Evolutionary conservation across 2,113 vertebrate species (phyloP).

Genomic region (Sceloporus tristichus): DNA sequence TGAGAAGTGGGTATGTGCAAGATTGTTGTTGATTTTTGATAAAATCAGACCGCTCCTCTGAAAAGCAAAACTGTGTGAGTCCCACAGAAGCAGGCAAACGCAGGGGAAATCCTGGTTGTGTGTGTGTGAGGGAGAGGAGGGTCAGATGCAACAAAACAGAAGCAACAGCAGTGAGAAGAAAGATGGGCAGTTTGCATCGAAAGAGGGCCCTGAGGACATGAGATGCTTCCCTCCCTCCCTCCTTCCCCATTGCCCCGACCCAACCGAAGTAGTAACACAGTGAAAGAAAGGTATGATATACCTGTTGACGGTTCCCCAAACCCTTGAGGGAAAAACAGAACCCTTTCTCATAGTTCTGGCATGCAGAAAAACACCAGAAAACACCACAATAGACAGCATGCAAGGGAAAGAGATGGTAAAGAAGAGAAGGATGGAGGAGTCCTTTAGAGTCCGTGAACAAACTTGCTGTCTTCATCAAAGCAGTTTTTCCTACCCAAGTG

Average conservation of each 20-base stretch:
- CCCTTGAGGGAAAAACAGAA: no score
- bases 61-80: background rate
- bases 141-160: no score
- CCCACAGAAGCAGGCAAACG: background rate
- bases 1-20: background rate
- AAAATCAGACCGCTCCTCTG: no score
- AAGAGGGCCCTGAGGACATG: no score
- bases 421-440: no score
- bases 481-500: no score
- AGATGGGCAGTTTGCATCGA: background rate
- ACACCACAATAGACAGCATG: background rate
- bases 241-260: no score
- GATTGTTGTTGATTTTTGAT: no score
- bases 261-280: background rate
- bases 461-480: no score
- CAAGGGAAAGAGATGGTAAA: rapidly evolving
- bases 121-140: background rate
- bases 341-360: background rate
- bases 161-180: no score
- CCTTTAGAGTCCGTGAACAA: no score
- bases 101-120: background rate
- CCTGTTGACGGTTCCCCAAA: background rate
- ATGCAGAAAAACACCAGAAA: background rate
- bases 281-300: background rate
- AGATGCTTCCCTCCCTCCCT: background rate